Evolutionary conservation across 1,140 invertebrate species (phyloP).

Genomic region (Lerema accius): DNA sequence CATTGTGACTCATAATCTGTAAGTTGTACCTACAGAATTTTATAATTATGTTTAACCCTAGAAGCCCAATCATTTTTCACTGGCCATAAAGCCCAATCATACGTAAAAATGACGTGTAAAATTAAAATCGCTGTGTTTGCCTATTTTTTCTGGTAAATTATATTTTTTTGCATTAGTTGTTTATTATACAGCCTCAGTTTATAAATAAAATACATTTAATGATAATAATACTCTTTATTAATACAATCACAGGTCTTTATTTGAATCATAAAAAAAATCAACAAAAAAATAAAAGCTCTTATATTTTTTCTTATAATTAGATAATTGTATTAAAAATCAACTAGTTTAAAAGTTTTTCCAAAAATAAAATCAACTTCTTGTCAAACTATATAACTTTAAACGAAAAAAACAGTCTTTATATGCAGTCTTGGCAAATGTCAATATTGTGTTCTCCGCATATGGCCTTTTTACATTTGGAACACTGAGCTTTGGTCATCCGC

Average conservation of each 20-base stretch:
- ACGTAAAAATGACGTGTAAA: slow-evolving; percentile 37
- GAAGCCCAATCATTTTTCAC: slow-evolving; percentile 6
- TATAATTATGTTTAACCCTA: no score
- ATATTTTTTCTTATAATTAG: slow-evolving; percentile 27
- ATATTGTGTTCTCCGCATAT: slow-evolving; percentile 34
- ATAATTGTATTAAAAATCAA: slow-evolving; percentile 24
- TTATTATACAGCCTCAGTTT: slow-evolving; percentile 15
- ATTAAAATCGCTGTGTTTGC: slow-evolving; percentile 9
- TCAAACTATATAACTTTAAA: slow-evolving; percentile 24
- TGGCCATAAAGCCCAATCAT: slow-evolving; percentile 21
- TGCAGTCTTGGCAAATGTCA: slow-evolving; percentile 31
- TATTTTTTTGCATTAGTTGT: slow-evolving; percentile 15
- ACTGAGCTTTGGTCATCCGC: no score
- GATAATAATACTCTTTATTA: slow-evolving; percentile 22
- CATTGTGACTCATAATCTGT: no score
- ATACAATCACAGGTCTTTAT: slow-evolving; percentile 13
- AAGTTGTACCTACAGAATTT: no score
- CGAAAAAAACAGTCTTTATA: slow-evolving; percentile 23
- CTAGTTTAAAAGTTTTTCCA: slow-evolving; percentile 24
- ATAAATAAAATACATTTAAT: slow-evolving; percentile 25
- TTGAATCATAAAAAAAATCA: slow-evolving; percentile 25
- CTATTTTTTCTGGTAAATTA: slow-evolving; percentile 13
- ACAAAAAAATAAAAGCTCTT: slow-evolving; percentile 18
- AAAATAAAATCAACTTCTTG: slow-evolving; percentile 31
- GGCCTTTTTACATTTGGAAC: no score